Conservation (phyloP, 2,113 vertebrate genomes). For the Rhizomys pruinosus region DNA sequence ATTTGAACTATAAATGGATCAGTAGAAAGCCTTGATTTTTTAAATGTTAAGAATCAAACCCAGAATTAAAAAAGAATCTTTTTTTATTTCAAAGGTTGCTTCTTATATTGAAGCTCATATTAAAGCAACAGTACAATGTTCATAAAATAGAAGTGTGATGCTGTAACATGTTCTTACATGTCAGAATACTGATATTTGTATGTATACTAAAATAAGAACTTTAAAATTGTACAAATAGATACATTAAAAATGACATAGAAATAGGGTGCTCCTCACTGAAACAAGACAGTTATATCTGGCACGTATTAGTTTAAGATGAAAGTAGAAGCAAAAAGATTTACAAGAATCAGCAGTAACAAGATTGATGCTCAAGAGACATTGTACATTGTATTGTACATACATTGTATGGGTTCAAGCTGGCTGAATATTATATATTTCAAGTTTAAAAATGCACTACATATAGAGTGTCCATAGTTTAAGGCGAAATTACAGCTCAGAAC, state of each 20-base stretch:
- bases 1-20: slow-evolving; percentile 86
- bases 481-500: slow-evolving; percentile 99
- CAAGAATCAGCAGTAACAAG: slow-evolving; percentile 93
- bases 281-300: slow-evolving; percentile 95
- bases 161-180: slow-evolving; percentile 98
- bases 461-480: slow-evolving; percentile 99
- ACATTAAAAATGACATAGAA: slow-evolving; percentile 99
- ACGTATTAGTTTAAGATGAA: slow-evolving; percentile 93
- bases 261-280: slow-evolving; percentile 94
- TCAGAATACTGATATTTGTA: slow-evolving; percentile 99
- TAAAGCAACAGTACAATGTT: slow-evolving; percentile 99
- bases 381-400: slow-evolving; percentile 97
- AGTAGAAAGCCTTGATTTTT: slow-evolving; percentile 83
- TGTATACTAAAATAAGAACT: slow-evolving; percentile 99
- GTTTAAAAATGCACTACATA: slow-evolving; percentile 97
- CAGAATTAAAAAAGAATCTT: slow-evolving; percentile 91
- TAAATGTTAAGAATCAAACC: slow-evolving; percentile 89
- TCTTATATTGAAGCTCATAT: slow-evolving; percentile 99
- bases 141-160: slow-evolving; percentile 99
- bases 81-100: slow-evolving; percentile 99
- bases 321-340: slow-evolving; percentile 95
- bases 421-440: slow-evolving; percentile 96
- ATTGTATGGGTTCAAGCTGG: slow-evolving; percentile 95
- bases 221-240: slow-evolving; percentile 99
- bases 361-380: slow-evolving; percentile 94